Evolutionary conservation across 2,888 invertebrate genomes (phyloP).

Genomic region (Amorpha juglandis): DNA sequence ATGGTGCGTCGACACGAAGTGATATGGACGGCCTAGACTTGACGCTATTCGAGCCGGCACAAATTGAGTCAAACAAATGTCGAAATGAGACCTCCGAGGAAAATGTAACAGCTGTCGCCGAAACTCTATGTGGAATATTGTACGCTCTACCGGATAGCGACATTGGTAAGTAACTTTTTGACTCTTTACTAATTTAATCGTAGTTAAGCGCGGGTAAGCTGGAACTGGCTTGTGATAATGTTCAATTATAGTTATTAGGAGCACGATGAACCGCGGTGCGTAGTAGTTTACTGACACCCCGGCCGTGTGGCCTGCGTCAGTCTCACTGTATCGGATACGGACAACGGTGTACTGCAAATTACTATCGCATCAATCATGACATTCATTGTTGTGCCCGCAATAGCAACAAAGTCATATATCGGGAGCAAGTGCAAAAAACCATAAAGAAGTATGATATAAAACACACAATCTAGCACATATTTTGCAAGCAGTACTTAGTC

Average conservation of each 20-base stretch:
- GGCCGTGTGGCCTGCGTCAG: constrained; percentile 61
- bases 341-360: constrained; percentile 77
- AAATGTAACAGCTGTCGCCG: constrained; percentile 51
- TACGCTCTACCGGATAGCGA: constrained; percentile 64
- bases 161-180: constrained; percentile 71
- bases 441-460: constrained; percentile 29
- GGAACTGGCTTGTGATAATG: constrained; percentile 60
- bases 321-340: constrained; percentile 78
- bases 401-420: constrained; percentile 54
- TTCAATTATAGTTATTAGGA: constrained; percentile 70
- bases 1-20: constrained; percentile 75
- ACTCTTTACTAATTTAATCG: constrained; percentile 52
- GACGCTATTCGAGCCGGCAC: constrained; percentile 86
- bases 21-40: constrained; percentile 88
- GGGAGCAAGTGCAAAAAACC: constrained; percentile 44
- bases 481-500: constrained; percentile 16
- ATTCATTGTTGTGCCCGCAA: constrained; percentile 71
- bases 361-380: constrained; percentile 77
- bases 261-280: constrained; percentile 50
- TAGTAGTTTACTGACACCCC: constrained; percentile 32
- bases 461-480: constrained; percentile 16
- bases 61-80: constrained; percentile 59
- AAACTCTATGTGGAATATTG: constrained; percentile 72
- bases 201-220: constrained; percentile 52
- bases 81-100: constrained; percentile 47